A percentile compares a stretch with the other conserved stretches of the same genome.
Evolutionary conservation across 2,888 invertebrate genomes (phyloP).

Genomic region (Chymomyza fuscimana): DNA sequence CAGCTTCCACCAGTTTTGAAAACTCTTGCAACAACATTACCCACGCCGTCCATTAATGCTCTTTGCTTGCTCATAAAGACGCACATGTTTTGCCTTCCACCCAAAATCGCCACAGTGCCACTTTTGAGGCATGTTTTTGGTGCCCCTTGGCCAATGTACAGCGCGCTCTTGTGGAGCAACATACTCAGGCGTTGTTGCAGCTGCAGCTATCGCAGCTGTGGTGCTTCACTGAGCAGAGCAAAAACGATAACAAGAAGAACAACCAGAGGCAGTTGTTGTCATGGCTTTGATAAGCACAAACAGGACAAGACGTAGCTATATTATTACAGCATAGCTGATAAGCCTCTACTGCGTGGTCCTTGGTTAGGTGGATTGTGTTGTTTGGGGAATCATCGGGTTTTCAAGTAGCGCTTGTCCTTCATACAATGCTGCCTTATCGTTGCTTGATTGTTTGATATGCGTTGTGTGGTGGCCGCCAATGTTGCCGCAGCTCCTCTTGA

Average conservation of each 20-base stretch:
- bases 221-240: background rate
- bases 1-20: too few relatives aligned
- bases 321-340: conserved; percentile 28
- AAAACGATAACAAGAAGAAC: background rate
- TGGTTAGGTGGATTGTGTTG: background rate
- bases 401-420: background rate
- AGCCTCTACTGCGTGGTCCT: conserved; percentile 2
- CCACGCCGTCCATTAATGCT: too few relatives aligned
- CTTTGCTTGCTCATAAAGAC: background rate
- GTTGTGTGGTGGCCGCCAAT: conserved; percentile 11
- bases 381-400: background rate
- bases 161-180: background rate
- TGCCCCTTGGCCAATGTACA: background rate
- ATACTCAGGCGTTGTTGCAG: conserved; percentile 39
- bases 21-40: too few relatives aligned
- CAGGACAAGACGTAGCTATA: conserved; percentile 35
- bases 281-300: conserved; percentile 67
- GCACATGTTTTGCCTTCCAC: background rate
- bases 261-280: conserved; percentile 39
- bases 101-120: background rate
- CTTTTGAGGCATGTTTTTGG: conserved; percentile 35
- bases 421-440: conserved; percentile 11
- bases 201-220: conserved; percentile 19
- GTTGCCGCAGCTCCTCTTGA: conserved; percentile 1
- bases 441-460: conserved; percentile 22